Evolutionary conservation across 2,113 vertebrate species (phyloP).

Genomic region (Chiloscyllium plagiosum): DNA sequence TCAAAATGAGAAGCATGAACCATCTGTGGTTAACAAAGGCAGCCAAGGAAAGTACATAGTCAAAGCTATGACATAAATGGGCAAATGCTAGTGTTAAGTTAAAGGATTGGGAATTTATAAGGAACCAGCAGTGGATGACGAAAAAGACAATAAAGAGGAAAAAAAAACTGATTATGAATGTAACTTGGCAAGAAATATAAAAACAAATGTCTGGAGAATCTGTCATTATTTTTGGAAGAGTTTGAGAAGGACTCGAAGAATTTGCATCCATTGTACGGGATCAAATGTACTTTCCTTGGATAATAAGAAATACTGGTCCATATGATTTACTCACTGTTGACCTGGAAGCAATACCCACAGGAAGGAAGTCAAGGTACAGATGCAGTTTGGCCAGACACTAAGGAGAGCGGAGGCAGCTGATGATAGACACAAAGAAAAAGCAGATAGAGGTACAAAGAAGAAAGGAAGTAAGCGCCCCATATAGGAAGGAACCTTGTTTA

Average conservation of each 20-base stretch:
- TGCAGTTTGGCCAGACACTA: not conserved
- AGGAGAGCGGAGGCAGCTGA: not conserved
- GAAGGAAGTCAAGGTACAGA: not conserved
- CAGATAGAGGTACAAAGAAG: too few relatives aligned
- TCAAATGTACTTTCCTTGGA: not conserved
- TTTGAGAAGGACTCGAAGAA: not conserved
- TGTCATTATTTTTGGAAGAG: not conserved
- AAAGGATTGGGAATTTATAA: too few relatives aligned
- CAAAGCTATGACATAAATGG: too few relatives aligned
- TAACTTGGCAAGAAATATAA: too few relatives aligned
- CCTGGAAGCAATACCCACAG: not conserved
- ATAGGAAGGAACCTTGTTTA: not conserved
- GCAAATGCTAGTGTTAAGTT: too few relatives aligned
- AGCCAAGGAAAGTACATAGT: too few relatives aligned
- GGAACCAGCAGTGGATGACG: too few relatives aligned
- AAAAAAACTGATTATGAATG: too few relatives aligned
- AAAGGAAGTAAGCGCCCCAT: too few relatives aligned
- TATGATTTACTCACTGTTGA: not conserved
- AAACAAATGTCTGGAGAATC: not conserved
- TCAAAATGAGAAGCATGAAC: too few relatives aligned
- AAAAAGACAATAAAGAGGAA: too few relatives aligned
- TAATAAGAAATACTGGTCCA: not conserved
- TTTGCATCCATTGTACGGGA: not conserved
- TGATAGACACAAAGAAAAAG: not conserved
- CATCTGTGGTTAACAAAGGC: too few relatives aligned